A percentile compares a stretch with the other conserved stretches of the same genome.
phyloP scores from a whole-genome alignment of 2,888 invertebrate species.

The Diploptera punctata region DNA sequence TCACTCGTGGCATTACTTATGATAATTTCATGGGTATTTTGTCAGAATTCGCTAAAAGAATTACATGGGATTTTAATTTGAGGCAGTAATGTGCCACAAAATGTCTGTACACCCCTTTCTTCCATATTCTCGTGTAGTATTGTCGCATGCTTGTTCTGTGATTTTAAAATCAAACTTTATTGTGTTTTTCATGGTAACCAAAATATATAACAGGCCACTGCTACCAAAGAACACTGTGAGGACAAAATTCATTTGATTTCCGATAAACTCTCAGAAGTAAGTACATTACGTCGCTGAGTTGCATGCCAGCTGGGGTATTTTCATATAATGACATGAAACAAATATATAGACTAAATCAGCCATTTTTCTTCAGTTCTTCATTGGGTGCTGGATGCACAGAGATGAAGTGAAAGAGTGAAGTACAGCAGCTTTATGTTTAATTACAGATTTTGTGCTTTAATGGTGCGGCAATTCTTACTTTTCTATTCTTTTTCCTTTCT shows the following conservation, averaged over 20 bases:
- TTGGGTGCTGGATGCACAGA: constrained; percentile 14
- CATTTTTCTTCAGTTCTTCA: neutral
- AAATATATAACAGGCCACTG: constrained; percentile 64
- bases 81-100: constrained; percentile 26
- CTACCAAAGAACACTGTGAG: constrained; percentile 74
- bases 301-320: constrained; percentile 31
- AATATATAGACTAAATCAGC: neutral
- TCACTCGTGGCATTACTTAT: too few species aligned
- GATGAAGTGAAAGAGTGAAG: neutral
- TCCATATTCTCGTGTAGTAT: too few species aligned
- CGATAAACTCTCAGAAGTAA: constrained; percentile 77
- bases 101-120: neutral
- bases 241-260: constrained; percentile 76
- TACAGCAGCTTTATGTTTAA: constrained; percentile 21
- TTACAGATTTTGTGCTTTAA: too few species aligned
- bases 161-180: constrained; percentile 37
- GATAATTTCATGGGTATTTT: too few species aligned
- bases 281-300: constrained; percentile 53
- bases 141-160: constrained; percentile 38
- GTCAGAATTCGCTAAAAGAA: too few species aligned
- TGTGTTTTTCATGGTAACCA: constrained; percentile 42
- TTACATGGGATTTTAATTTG: neutral
- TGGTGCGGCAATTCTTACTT: too few species aligned
- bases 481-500: too few species aligned
- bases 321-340: neutral